Conservation (phyloP, 2,888 invertebrate genomes). For the Megalurothrips usitatus region DNA sequence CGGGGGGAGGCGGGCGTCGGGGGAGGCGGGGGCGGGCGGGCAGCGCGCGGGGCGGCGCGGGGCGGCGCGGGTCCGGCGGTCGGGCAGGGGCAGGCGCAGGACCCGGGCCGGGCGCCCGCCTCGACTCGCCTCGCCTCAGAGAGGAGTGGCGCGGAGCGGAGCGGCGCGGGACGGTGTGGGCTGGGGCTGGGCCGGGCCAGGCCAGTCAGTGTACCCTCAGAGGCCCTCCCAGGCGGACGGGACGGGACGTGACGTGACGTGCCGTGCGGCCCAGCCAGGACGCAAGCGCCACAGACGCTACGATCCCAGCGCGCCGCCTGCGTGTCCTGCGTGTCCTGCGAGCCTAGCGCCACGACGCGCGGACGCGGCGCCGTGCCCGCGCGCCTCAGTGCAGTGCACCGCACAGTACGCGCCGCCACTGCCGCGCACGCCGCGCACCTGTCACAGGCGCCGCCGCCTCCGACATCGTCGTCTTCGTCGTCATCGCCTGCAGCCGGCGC, state of each 20-base stretch:
- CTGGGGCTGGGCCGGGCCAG: background rate
- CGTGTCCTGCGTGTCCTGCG: too few species aligned
- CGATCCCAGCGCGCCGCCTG: too few species aligned
- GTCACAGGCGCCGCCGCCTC: background rate
- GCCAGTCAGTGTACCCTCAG: conserved; percentile 21
- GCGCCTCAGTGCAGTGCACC: background rate
- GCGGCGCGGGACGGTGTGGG: conserved; percentile 7
- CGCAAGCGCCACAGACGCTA: too few species aligned
- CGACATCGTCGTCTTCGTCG: background rate
- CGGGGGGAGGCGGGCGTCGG: background rate
- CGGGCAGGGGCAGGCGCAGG: conserved; percentile 2
- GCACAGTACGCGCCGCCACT: background rate
- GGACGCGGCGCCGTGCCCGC: background rate
- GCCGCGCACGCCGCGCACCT: background rate
- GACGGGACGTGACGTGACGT: background rate
- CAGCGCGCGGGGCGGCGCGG: background rate
- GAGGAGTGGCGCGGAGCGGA: background rate
- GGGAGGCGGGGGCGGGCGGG: background rate
- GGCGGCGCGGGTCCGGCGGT: background rate
- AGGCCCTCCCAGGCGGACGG: conserved; percentile 25
- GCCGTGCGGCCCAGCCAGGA: background rate
- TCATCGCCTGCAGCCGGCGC: background rate
- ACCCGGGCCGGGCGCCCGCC: background rate
- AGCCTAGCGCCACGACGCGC: conserved; percentile 12
- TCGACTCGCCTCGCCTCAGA: too few species aligned